Percentiles rank a stretch among this genome's conserved stretches.
Conservation (phyloP, 2,888 invertebrate genomes). For the Scrobipalpa atriplicella region DNA sequence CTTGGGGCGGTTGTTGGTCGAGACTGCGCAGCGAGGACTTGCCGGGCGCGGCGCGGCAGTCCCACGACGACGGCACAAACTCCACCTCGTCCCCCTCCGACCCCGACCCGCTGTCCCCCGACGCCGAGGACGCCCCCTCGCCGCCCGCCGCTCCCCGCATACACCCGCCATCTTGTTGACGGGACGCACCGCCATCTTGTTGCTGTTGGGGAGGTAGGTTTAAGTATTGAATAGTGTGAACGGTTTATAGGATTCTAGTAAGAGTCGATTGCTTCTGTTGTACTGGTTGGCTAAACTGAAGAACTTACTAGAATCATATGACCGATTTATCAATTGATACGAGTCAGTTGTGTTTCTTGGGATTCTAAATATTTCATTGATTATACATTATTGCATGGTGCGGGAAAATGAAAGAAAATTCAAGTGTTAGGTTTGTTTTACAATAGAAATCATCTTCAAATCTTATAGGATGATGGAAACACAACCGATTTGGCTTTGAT, state of each 20-base stretch:
- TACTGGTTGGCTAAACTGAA: too few species aligned
- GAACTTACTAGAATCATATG: too few species aligned
- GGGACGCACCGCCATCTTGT: constrained; percentile 49
- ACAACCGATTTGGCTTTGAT: too few species aligned
- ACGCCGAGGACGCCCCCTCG: constrained; percentile 42
- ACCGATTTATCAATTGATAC: too few species aligned
- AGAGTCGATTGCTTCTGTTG: too few species aligned
- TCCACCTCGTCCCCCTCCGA: constrained; percentile 86
- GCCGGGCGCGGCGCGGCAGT: constrained; percentile 88
- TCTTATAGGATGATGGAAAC: too few species aligned
- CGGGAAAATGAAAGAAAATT: too few species aligned
- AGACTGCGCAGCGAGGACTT: constrained; percentile 85
- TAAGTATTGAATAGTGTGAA: background rate
- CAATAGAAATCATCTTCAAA: too few species aligned
- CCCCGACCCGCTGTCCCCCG: constrained; percentile 67
- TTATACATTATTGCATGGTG: too few species aligned
- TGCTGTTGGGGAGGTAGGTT: constrained; percentile 42
- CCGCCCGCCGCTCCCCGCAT: constrained; percentile 35
- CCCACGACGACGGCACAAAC: constrained; percentile 92
- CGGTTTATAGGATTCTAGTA: background rate
- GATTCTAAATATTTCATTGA: too few species aligned
- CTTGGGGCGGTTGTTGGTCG: constrained; percentile 56
- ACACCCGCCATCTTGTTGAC: constrained; percentile 36
- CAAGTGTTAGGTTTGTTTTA: too few species aligned
- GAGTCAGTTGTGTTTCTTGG: too few species aligned